Evolutionary conservation across 1,140 invertebrate species (phyloP), one percentile per base, ranked within the genome.

Genomic region (Zaprionus vittiger): DNA sequence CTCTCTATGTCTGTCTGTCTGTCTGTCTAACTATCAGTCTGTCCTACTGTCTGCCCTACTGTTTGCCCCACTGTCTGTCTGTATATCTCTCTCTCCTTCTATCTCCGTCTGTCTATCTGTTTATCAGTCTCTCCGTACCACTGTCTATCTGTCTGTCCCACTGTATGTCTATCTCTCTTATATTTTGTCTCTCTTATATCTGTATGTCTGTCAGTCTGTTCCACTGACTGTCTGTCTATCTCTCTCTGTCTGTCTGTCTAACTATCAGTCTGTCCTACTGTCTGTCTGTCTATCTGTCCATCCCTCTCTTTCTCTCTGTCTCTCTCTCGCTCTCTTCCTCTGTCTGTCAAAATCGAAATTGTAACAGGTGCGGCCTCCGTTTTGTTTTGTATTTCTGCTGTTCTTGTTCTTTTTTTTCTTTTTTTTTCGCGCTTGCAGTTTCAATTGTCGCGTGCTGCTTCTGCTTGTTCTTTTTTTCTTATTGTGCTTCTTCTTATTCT

Each of bases 381-480:
- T 31, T 52, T 62, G 24, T 56, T 6, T 56, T 37, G 31, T 34
- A 15, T 44, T 44, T 44, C 3, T 34, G 31, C 31, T 11, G 31
- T 0, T 47, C 2, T 3, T 47, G 41, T 1, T 17, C 0, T 15
- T 41, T 31, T 41, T 15, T 2, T 11, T 17, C 20, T 47, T 26
- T 26, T 14, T 14, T 41, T n/a, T n/a, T 11, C 2, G n/a, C 47
- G 55, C 44, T 73, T 73, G 71, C 71, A 73, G 15, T 73, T 73
- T 73, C 54, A 37, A 66, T 73, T 72, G 52, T 72, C 70, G 70
- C 70, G 61, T 72, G 70, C 70, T 59, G 60, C 61, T 57, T 47
- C 14, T 44, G 15, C 61, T 64, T n/a, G 14, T 38, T n/a, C 56
- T 34, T 31, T 28, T 31, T 24, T 26, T 14, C 28, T 38, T 11